Conservation (phyloP, 2,113 vertebrate genomes). For the Poeciliopsis retropinna region DNA sequence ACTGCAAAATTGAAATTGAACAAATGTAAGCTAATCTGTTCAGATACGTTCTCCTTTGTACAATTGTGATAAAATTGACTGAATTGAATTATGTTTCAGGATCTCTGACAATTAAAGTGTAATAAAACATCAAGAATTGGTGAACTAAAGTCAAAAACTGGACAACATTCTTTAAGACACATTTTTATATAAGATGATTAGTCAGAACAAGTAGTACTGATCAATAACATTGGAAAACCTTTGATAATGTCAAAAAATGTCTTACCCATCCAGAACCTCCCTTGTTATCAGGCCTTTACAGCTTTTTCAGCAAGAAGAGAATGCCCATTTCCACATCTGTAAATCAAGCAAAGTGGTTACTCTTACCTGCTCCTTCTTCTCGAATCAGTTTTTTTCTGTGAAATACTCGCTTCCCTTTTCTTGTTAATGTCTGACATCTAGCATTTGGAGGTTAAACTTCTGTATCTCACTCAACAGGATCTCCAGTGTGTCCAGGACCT, state of each 20-base stretch:
- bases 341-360: constrained; percentile 96
- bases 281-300: constrained; percentile 90
- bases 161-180: constrained; percentile 16
- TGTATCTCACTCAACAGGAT: constrained; percentile 91
- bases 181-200: constrained; percentile 1
- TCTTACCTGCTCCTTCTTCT: constrained; percentile 89
- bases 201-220: constrained; percentile 11
- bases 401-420: constrained; percentile 94
- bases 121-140: neutral
- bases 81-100: neutral
- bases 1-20: too few species aligned
- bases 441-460: constrained; percentile 86
- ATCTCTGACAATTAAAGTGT: neutral
- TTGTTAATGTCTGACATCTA: constrained; percentile 91
- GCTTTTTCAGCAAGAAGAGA: constrained; percentile 89
- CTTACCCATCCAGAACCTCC: constrained; percentile 97
- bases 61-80: neutral
- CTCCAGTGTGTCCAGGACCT: constrained; percentile 91
- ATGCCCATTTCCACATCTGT: constrained; percentile 92
- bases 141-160: neutral
- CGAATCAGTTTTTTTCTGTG: constrained; percentile 83
- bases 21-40: neutral
- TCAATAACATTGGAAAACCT: constrained; percentile 53
- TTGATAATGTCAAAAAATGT: constrained; percentile 73
- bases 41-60: neutral